Evolutionary conservation across 2,888 invertebrate genomes (phyloP), one percentile per base, ranked within the genome.

Genomic region (Teleiodes luculella): DNA sequence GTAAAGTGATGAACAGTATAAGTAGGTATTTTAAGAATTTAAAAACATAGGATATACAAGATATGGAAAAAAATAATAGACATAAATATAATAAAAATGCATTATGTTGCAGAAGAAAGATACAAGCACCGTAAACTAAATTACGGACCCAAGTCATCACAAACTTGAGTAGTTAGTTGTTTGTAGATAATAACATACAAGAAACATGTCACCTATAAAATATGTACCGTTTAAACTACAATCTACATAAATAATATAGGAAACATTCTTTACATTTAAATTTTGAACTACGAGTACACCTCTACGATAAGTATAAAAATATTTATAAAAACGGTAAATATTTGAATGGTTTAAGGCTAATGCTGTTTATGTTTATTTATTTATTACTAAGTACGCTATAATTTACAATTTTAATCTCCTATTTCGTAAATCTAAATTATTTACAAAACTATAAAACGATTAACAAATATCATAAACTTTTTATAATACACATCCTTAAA

Each of bases 371-470:
- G 18, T 18, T 18, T 18, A 18, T 41, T 41, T 11, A 16, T 18
- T 18, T 18, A 24, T 24, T 24, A 11, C 20, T 24, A 43, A 39
- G 5, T 47, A 45, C 28, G 14, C 24, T 43, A 43, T 6, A 46
- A 31, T 20, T 28, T 46, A 31, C 13, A 46, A 11, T 31, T 46
- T 30, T 1, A 46, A 8, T 20, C 24, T 13, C 43, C 28, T 28
- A 28, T 43, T 43, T 28, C 18, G 39, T 52, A 62, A 63, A 53
- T 57, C 67, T 68, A 70, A 57, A 63, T 61, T 75, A 76, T 77
- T 64, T 76, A 79, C 77, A 78, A 72, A 66, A 72, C 63, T 72
- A 76, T 58, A 76, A 63, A 77, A 72, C 68, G 59, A 73, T 64
- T 68, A 78, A 76, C 74, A 51, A n/a, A 31, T 43, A 28, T 41